Percentiles rank a stretch among this genome's conserved stretches.
Conservation (phyloP, 2,113 vertebrate species). For the Colossoma macropomum region DNA sequence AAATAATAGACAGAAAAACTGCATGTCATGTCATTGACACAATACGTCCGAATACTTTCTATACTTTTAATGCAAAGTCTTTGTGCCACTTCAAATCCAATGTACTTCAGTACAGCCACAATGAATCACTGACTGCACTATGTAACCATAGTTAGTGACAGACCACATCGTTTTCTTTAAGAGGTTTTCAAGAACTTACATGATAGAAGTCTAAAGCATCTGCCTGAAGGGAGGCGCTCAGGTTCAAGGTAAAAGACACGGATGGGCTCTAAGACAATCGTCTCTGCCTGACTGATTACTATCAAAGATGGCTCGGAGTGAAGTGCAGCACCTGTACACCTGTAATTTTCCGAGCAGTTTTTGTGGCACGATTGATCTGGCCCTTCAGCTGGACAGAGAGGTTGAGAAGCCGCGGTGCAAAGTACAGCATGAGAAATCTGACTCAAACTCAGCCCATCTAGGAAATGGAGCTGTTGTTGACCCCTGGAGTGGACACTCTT, state of each 20-base stretch:
- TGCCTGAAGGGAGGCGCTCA: neutral
- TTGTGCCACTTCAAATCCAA: neutral
- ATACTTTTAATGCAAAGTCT: too few species aligned
- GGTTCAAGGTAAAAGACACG: neutral
- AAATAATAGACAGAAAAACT: too few species aligned
- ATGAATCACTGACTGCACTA: neutral
- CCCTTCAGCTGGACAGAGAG: neutral
- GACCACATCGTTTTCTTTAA: neutral
- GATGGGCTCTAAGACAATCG: neutral
- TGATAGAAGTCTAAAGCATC: neutral
- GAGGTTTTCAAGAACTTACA: neutral
- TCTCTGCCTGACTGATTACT: neutral
- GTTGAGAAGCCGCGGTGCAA: neutral
- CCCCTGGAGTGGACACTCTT: neutral
- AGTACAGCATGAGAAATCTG: neutral
- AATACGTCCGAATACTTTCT: too few species aligned
- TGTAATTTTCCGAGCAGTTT: conserved; percentile 1
- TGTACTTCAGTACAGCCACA: neutral
- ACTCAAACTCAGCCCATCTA: neutral
- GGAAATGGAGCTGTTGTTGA: neutral
- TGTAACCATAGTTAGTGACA: neutral
- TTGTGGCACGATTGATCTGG: neutral
- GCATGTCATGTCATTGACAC: too few species aligned
- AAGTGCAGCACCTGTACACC: neutral
- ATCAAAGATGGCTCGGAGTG: neutral